phyloP scores from a whole-genome alignment of 2,797 vertebrate species.

The Geotrypetes seraphini region DNA sequence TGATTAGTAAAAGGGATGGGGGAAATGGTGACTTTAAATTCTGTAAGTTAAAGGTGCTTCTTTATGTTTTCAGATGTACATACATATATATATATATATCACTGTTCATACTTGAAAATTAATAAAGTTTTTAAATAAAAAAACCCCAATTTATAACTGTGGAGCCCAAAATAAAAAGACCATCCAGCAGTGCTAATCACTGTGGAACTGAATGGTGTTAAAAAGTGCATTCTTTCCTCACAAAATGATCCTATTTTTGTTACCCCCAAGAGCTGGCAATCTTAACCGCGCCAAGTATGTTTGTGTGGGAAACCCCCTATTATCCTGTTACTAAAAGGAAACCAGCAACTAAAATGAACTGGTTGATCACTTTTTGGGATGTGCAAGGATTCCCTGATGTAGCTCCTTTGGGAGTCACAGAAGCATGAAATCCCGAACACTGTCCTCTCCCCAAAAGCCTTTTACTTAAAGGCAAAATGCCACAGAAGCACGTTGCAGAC shows the following conservation, averaged over 20 bases:
- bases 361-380: fast-evolving
- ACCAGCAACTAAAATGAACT: fast-evolving
- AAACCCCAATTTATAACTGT: too few species aligned
- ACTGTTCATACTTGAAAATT: too few species aligned
- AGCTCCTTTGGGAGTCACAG: neutral
- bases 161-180: too few species aligned
- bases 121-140: too few species aligned
- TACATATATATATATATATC: too few species aligned
- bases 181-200: neutral
- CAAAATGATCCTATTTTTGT: neutral
- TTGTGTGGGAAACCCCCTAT: neutral
- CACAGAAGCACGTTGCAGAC: fast-evolving
- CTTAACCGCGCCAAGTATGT: neutral
- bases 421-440: neutral
- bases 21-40: too few species aligned
- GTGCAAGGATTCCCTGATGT: neutral
- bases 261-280: fast-evolving
- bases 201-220: neutral
- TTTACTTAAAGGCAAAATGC: neutral
- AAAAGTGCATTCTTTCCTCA: fast-evolving
- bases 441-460: neutral
- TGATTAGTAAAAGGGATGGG: too few species aligned
- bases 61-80: too few species aligned
- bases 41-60: too few species aligned
- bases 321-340: fast-evolving